Base-by-base conservation (phyloP, 2,113 vertebrate species). In the Callipepla californica region DNA sequence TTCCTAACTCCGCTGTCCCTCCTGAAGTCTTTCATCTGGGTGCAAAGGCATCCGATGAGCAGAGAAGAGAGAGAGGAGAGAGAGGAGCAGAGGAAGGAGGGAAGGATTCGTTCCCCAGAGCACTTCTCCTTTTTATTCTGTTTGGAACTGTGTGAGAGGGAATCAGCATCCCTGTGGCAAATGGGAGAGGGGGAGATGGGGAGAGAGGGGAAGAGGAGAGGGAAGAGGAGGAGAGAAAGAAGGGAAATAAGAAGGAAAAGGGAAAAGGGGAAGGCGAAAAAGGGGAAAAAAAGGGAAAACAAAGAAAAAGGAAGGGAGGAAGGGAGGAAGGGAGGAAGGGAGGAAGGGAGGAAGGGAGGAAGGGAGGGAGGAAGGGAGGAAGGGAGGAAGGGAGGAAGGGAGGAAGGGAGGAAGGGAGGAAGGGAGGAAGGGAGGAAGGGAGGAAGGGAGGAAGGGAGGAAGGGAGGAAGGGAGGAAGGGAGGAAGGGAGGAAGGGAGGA, bases 101-200 rank as follows among this genome's bases (percentile, higher is more conserved):
- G 45, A 4, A 19, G n/a, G 36, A 5, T 11, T 61, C 44, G 25
- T 17, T 82, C 76, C 67, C 61, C 28, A 66, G 23, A 38, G 51
- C 87, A 23, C 55, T 65, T 74, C 12, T 78, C 26, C 23, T 40
- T 92, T 89, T 89, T 69, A 74, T 91, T 36, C 44, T 40, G 84
- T 53, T 81, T 87, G 53, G 23, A 13, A 48, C 21, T 26, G 23
- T 36, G 12, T 36, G 4, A 13, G 32, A n/a, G 45, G n/a, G 50
- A 53, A 53, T 53, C 51, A 53, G 16, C 51, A 53, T 53, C 30
- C 30, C 55, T 30, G 17, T 66, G 42, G 30, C 63, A 45, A 66
- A 32, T 11, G 17, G 17, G 30, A 57, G 53, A 57, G 17, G 17
- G 30, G 30, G 17, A 40, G 22, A 38, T 5, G 10, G n/a, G 14